Conservation (phyloP, 1,140 invertebrate genomes). For the Himalopsyche phryganea region DNA sequence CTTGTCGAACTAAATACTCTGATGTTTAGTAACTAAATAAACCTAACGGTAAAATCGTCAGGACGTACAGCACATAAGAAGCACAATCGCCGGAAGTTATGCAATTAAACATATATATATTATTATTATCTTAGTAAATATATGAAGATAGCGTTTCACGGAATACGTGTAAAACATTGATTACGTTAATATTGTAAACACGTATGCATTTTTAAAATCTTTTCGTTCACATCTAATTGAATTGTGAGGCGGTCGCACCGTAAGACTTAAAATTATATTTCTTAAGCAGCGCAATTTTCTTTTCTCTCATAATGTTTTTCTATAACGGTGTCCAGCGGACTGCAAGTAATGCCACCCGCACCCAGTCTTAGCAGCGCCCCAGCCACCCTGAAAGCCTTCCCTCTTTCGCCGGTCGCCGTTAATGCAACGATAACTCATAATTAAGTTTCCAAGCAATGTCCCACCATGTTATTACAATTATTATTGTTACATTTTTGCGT, state of each 20-base stretch:
- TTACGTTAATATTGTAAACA: no score
- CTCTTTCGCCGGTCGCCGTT: slow-evolving; percentile 13
- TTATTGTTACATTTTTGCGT: no score
- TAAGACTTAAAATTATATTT: not conserved
- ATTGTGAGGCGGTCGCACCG: not conserved
- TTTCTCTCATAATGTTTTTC: slow-evolving; percentile 4
- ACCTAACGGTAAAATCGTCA: no score
- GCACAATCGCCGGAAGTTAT: no score
- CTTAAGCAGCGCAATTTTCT: not conserved
- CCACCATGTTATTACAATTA: slow-evolving; percentile 5
- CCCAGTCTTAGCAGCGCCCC: no score
- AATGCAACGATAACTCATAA: slow-evolving; percentile 34
- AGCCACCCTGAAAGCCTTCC: slow-evolving; percentile 1
- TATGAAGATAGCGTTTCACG: no score
- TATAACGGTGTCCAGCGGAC: slow-evolving; percentile 4
- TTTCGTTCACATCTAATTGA: not conserved
- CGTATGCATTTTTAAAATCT: not conserved
- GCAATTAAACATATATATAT: no score
- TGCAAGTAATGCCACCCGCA: slow-evolving; percentile 2
- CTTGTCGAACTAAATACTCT: no score
- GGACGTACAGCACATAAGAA: no score
- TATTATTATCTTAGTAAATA: no score
- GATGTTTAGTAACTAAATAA: no score
- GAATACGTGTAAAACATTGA: no score
- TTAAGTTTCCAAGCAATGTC: slow-evolving; percentile 27